A percentile compares a stretch with the other conserved stretches of the same genome.
phyloP scores from a whole-genome alignment of 2,113 vertebrate genomes.

The Sciurus niger region DNA sequence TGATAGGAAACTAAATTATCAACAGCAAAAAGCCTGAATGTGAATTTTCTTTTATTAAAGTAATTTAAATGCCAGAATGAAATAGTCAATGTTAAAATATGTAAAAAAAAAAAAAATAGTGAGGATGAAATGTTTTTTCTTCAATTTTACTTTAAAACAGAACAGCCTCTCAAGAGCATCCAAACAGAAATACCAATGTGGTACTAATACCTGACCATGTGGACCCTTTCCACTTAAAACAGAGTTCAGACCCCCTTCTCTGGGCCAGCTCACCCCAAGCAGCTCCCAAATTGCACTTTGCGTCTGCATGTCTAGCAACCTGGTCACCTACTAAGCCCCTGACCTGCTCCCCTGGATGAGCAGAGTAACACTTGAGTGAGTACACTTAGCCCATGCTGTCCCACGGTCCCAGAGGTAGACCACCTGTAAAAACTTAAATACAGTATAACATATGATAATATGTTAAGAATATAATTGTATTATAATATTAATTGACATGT shows the following conservation, averaged over 20 bases:
- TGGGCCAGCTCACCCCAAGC: not conserved
- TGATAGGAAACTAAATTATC: not conserved
- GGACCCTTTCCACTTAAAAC: not conserved
- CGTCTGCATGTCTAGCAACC: not conserved
- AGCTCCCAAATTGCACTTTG: not conserved
- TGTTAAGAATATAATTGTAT: not conserved
- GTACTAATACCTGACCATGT: not conserved
- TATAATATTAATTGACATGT: not conserved
- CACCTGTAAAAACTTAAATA: not conserved
- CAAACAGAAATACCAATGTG: not conserved
- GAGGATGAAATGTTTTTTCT: not conserved
- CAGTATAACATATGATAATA: not conserved
- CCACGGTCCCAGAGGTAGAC: not conserved
- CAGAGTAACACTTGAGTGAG: not conserved
- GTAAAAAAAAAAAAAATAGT: not conserved
- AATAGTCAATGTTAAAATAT: constrained; percentile 17
- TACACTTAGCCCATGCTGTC: not conserved
- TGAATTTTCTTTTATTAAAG: not conserved
- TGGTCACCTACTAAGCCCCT: not conserved
- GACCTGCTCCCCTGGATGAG: not conserved
- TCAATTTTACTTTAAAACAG: not conserved
- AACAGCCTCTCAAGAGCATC: not conserved
- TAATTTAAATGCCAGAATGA: not conserved
- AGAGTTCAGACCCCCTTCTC: not conserved
- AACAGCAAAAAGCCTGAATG: not conserved